These are phyloP conservation scores for Elephantulus edwardii DNA, from an alignment of 2,113 vertebrate genomes.

Conservation along the genomic window DNA sequence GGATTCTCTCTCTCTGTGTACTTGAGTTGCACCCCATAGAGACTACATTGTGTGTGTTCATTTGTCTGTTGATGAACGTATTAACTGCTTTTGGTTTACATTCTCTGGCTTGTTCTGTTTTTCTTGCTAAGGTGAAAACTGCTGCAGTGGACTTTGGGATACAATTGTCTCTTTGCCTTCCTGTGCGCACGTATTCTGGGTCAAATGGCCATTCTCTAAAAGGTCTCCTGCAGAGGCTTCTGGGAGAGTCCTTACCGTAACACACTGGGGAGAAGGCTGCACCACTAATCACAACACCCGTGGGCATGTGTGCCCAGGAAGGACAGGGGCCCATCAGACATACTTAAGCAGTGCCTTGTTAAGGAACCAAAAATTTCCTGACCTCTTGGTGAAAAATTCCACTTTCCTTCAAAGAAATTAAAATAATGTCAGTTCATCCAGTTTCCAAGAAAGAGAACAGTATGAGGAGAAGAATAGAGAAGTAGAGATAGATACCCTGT, in stretches of 20 bases:
- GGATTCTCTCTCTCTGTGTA: too few relatives aligned
- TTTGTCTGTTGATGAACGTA: too few relatives aligned
- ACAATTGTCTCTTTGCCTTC: too few relatives aligned
- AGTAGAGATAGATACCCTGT: too few relatives aligned
- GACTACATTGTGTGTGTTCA: too few relatives aligned
- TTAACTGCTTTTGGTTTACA: too few relatives aligned
- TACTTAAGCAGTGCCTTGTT: neutral
- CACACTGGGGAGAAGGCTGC: too few relatives aligned
- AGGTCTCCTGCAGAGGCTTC: neutral
- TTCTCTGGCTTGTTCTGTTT: too few relatives aligned
- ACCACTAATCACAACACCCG: neutral
- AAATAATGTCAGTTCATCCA: neutral
- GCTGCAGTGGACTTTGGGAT: too few relatives aligned
- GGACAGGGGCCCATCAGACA: neutral
- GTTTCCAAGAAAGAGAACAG: neutral
- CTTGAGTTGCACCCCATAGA: too few relatives aligned
- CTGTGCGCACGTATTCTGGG: neutral
- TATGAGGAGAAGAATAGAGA: neutral
- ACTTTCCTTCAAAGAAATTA: conserved; percentile 44
- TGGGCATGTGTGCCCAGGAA: accelerated
- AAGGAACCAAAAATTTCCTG: conserved; percentile 38
- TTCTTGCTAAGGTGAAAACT: too few relatives aligned
- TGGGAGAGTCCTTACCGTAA: neutral
- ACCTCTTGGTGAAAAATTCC: conserved; percentile 2
- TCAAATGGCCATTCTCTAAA: neutral